Conservation (phyloP, 2,113 vertebrate genomes). For the Suncus etruscus region DNA sequence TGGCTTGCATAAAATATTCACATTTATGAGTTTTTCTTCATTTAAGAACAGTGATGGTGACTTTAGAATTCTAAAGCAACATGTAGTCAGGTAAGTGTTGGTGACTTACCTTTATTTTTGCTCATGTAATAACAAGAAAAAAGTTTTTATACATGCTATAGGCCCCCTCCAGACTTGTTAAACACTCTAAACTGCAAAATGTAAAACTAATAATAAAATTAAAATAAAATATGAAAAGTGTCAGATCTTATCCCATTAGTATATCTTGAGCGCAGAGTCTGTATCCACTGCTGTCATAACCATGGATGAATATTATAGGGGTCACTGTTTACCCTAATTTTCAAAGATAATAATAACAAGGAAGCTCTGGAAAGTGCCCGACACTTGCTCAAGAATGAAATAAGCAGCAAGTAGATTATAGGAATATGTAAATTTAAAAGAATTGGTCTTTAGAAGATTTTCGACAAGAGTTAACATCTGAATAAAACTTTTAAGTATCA, state of each 20-base stretch:
- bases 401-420: neutral
- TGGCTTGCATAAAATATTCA: neutral
- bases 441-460: neutral
- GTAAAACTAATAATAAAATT: slow-evolving; percentile 4
- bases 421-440: neutral
- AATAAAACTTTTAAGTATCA: neutral
- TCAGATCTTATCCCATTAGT: neutral
- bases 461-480: neutral
- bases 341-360: neutral
- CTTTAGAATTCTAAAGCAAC: neutral
- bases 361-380: neutral
- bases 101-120: slow-evolving; percentile 15
- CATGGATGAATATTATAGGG: neutral
- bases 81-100: neutral
- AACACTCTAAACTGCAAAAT: slow-evolving; percentile 2
- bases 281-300: neutral
- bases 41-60: neutral
- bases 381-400: neutral
- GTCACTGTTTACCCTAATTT: neutral
- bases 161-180: neutral
- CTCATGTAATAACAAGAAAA: neutral
- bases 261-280: neutral
- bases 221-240: neutral
- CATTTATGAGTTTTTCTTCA: slow-evolving; percentile 4
- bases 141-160: neutral